These are phyloP conservation scores for Petrolisthes manimaculis DNA, from an alignment of 2,888 invertebrate species.

Conservation along the genomic window DNA sequence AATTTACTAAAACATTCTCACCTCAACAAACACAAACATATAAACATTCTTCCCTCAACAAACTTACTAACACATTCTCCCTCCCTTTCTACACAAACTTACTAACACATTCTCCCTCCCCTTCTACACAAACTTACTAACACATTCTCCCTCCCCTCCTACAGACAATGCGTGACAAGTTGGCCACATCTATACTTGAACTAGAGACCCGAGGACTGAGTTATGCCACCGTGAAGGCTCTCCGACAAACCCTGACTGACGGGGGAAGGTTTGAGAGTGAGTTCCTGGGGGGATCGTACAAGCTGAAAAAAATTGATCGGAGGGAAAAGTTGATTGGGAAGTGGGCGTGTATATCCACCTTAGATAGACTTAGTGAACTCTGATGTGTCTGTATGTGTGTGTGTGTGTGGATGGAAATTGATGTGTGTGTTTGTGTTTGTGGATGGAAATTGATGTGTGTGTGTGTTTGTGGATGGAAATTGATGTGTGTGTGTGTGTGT, in stretches of 20 bases:
- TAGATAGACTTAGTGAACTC: slow-evolving; percentile 55
- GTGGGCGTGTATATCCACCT: slow-evolving; percentile 62
- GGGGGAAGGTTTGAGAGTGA: slow-evolving; percentile 58
- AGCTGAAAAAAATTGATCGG: slow-evolving; percentile 58
- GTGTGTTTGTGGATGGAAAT: not conserved
- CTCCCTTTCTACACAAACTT: no score
- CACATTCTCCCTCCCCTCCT: not conserved
- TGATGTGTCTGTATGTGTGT: slow-evolving; percentile 1
- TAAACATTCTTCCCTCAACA: no score
- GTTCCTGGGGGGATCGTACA: slow-evolving; percentile 64
- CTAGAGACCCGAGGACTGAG: slow-evolving; percentile 59
- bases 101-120: no score
- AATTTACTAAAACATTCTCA: no score
- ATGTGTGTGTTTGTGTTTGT: no score
- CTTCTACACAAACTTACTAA: not conserved
- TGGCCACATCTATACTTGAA: slow-evolving; percentile 45
- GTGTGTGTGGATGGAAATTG: no score
- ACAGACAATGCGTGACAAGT: slow-evolving; percentile 61
- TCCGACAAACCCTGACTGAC: slow-evolving; percentile 61
- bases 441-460: not conserved
- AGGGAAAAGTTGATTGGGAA: slow-evolving; percentile 62
- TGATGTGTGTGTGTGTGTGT: slow-evolving; percentile 7
- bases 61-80: no score
- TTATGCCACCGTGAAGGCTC: slow-evolving; percentile 53
- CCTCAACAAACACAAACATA: no score